These are phyloP conservation scores for Pherbina coryleti DNA, from an alignment of 2,888 invertebrate genomes.

Conservation along the genomic window DNA sequence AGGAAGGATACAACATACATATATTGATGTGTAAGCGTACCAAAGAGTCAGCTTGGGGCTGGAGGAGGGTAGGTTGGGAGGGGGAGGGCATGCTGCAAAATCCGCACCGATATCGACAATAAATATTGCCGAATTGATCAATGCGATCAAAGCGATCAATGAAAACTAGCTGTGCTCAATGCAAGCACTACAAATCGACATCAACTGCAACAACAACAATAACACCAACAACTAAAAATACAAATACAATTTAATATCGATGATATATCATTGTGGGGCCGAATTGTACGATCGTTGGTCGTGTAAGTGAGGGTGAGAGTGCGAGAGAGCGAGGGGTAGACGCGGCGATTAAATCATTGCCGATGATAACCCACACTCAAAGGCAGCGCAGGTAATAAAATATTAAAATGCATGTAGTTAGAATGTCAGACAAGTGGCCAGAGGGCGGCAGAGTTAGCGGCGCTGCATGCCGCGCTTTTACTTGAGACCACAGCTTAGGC, in stretches of 20 bases:
- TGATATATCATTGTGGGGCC: constrained; percentile 24
- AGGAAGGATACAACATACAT: constrained; percentile 17
- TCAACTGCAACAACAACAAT: neutral
- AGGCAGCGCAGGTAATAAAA: constrained; percentile 27
- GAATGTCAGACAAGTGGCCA: constrained; percentile 27
- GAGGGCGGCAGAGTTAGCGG: neutral
- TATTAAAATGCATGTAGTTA: constrained; percentile 35
- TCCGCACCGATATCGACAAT: neutral
- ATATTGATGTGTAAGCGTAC: too few relatives aligned
- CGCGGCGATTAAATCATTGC: constrained; percentile 24
- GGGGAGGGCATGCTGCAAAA: neutral
- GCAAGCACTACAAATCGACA: constrained; percentile 22
- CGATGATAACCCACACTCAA: constrained; percentile 24
- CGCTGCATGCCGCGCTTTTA: neutral
- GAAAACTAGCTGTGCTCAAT: constrained; percentile 7
- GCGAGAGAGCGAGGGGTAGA: neutral
- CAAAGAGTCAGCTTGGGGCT: too few relatives aligned
- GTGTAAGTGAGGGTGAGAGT: too few relatives aligned
- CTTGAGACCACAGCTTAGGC: neutral
- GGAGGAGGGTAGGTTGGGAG: neutral
- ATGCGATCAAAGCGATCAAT: constrained; percentile 29
- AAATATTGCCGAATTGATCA: constrained; percentile 27
- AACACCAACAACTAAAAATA: neutral
- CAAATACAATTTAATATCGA: neutral
- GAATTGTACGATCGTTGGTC: neutral